Evolutionary conservation across 2,888 invertebrate species (phyloP).

Genomic region (Pammene aurita): DNA sequence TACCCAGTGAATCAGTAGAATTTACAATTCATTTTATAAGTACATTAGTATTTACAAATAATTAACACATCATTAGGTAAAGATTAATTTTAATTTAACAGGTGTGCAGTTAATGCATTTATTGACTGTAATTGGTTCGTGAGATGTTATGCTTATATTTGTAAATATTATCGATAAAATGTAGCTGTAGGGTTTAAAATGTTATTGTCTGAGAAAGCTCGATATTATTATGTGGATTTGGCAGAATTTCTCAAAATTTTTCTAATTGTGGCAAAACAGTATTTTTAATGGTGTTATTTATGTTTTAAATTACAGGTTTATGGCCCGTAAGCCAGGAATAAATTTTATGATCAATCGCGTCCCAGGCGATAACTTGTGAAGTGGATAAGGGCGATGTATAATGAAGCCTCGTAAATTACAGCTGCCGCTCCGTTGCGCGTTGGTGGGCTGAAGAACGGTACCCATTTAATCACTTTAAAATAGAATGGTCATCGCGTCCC

Average conservation of each 20-base stretch:
- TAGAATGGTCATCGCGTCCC: too few relatives aligned
- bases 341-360: too few relatives aligned
- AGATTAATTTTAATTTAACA: not conserved
- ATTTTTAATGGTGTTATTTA: slow-evolving; percentile 34
- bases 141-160: slow-evolving; percentile 16
- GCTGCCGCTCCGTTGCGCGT: too few relatives aligned
- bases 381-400: too few relatives aligned
- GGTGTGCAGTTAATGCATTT: not conserved
- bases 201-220: slow-evolving; percentile 17
- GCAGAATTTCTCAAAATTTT: not conserved
- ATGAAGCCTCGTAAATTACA: too few relatives aligned
- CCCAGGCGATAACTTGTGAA: too few relatives aligned
- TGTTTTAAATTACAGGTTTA: slow-evolving; percentile 16
- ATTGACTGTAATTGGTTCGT: slow-evolving; percentile 2
- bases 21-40: not conserved
- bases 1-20: slow-evolving; percentile 44
- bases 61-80: not conserved
- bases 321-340: not conserved
- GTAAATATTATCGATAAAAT: slow-evolving; percentile 32
- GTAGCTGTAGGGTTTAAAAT: slow-evolving; percentile 9
- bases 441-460: too few relatives aligned
- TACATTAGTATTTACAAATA: too few relatives aligned
- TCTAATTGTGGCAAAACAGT: slow-evolving; percentile 34
- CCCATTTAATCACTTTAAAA: too few relatives aligned
- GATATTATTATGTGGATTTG: not conserved